phyloP scores from a whole-genome alignment of 1,140 invertebrate genomes.

The Amyelois transitella region DNA sequence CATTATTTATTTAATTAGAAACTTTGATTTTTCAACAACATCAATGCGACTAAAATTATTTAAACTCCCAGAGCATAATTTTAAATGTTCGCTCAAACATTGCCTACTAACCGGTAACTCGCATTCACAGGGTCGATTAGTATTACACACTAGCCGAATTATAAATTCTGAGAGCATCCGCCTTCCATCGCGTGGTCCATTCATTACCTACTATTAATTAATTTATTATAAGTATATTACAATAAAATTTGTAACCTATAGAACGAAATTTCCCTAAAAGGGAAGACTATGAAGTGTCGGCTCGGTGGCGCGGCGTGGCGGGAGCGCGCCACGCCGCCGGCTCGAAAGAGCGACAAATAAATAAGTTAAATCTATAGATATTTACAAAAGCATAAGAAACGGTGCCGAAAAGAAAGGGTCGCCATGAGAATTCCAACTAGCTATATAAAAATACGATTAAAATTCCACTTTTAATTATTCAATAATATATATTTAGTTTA shows the following conservation, averaged over 20 bases:
- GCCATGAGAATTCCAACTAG: conserved; percentile 60
- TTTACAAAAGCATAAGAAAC: conserved; percentile 70
- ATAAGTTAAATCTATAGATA: conserved; percentile 70
- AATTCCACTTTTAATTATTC: conserved; percentile 47
- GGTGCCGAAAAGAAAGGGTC: conserved; percentile 46
- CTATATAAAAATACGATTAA: conserved; percentile 68
- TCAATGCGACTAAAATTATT: conserved; percentile 70
- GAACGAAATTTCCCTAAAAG: conserved; percentile 70
- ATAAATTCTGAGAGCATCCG: conserved; percentile 69
- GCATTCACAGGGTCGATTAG: conserved; percentile 33
- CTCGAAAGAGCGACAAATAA: conserved; percentile 45
- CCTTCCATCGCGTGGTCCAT: conserved; percentile 65
- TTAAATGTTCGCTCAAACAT: conserved; percentile 73
- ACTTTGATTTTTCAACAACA: conserved; percentile 72
- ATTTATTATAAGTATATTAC: conserved; percentile 63
- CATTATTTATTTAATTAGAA: conserved; percentile 70
- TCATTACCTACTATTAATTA: conserved; percentile 60
- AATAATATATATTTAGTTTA: conserved; percentile 30
- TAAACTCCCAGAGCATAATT: conserved; percentile 59
- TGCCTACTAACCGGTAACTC: conserved; percentile 66
- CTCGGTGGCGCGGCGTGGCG: conserved; percentile 17
- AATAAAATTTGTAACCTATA: conserved; percentile 73
- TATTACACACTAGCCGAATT: conserved; percentile 56
- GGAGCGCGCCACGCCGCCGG: conserved; percentile 14
- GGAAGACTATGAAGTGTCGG: conserved; percentile 31